These are phyloP conservation scores for Piliocolobus tephrosceles DNA, from an alignment of 2,113 vertebrate species.

Conservation along the genomic window DNA sequence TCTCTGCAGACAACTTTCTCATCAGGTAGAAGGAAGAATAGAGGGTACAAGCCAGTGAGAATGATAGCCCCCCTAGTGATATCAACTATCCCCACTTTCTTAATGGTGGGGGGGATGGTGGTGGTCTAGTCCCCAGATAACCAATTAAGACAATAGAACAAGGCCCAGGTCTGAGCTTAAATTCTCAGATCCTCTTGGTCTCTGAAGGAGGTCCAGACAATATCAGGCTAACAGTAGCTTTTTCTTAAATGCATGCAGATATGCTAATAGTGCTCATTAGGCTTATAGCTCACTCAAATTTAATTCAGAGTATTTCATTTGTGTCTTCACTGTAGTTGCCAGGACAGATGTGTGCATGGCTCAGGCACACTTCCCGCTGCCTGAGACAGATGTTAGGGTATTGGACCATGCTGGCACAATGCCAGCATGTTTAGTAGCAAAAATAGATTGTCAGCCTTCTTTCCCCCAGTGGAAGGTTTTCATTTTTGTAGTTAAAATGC, in stretches of 20 bases:
- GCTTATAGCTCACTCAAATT: not conserved
- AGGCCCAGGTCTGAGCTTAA: not conserved
- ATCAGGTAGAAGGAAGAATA: not conserved
- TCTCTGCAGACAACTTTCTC: not conserved
- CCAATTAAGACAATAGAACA: not conserved
- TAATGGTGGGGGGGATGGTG: not conserved
- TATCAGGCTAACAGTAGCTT: not conserved
- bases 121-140: not conserved
- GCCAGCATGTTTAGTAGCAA: not conserved
- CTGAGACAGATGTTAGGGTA: slow-evolving; percentile 42
- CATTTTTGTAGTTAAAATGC: slow-evolving; percentile 27
- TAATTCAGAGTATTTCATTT: slow-evolving; percentile 54
- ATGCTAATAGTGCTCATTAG: slow-evolving; percentile 59
- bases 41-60: not conserved
- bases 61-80: not conserved
- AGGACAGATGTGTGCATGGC: slow-evolving; percentile 55
- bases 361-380: slow-evolving; percentile 20
- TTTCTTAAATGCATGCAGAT: slow-evolving; percentile 47
- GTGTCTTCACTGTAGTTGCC: not conserved
- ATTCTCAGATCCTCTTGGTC: not conserved
- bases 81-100: not conserved
- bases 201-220: not conserved
- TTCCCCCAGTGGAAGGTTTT: slow-evolving; percentile 1
- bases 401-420: not conserved
- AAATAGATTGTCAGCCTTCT: not conserved